phyloP scores from a whole-genome alignment of 2,888 invertebrate genomes.

The Polietes domitor region DNA sequence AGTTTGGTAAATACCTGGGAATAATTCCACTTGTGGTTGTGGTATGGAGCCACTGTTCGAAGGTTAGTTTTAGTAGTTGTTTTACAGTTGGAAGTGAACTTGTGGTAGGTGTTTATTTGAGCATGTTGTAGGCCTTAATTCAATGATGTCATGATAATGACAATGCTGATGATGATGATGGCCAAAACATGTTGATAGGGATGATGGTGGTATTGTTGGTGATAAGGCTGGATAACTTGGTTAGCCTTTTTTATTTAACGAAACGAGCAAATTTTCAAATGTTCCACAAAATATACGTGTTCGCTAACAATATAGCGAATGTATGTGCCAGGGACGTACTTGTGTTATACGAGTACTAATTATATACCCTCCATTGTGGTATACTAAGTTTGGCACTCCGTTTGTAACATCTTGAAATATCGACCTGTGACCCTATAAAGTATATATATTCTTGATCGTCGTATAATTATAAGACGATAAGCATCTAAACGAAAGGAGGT shows the following conservation, averaged over 20 bases:
- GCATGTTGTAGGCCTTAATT: slow-evolving; percentile 62
- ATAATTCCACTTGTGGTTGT: too few relatives aligned
- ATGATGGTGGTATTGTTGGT: slow-evolving; percentile 62
- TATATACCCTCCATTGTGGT: too few relatives aligned
- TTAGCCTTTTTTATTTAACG: slow-evolving; percentile 40
- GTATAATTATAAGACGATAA: too few relatives aligned
- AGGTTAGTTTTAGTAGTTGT: neutral
- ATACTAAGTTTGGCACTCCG: too few relatives aligned
- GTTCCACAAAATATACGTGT: neutral
- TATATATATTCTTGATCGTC: too few relatives aligned
- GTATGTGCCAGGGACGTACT: too few relatives aligned
- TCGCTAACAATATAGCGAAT: neutral
- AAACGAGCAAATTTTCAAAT: slow-evolving; percentile 63
- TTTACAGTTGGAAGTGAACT: slow-evolving; percentile 40
- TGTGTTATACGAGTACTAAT: too few relatives aligned
- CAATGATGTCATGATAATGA: slow-evolving; percentile 56
- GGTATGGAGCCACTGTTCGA: neutral
- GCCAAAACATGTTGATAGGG: slow-evolving; percentile 65
- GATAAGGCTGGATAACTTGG: slow-evolving; percentile 57
- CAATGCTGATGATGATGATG: too few relatives aligned
- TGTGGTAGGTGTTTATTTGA: slow-evolving; percentile 62
- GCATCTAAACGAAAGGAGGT: too few relatives aligned
- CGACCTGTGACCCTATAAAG: too few relatives aligned
- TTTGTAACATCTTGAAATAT: too few relatives aligned
- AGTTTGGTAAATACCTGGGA: too few relatives aligned